A percentile compares a stretch with the other conserved stretches of the same genome.
Conservation (phyloP, 2,888 invertebrate species). For the Cepaea hortensis region DNA sequence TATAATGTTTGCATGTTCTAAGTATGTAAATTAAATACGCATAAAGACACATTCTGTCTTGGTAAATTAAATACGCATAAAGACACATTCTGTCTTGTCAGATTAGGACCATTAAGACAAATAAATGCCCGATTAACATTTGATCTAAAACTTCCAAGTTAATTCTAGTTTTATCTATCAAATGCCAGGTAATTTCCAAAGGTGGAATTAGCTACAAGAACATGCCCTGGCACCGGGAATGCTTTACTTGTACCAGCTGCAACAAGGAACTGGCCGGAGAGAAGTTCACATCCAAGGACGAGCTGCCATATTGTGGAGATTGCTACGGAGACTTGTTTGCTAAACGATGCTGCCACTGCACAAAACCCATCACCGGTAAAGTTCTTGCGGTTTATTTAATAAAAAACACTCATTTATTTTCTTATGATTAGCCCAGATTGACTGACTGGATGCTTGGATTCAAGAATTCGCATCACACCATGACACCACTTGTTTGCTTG, state of each 20-base stretch:
- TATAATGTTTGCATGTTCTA: no score
- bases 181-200: constrained; percentile 92
- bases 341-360: constrained; percentile 97
- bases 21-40: no score
- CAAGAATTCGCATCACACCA: no score
- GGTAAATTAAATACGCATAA: no score
- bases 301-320: constrained; percentile 99
- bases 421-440: no score
- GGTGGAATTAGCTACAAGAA: constrained; percentile 99
- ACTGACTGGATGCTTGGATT: no score
- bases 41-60: no score
- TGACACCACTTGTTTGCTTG: no score
- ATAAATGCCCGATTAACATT: no score
- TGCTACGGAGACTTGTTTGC: constrained; percentile 99
- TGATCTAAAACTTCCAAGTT: no score
- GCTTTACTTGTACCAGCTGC: constrained; percentile 99
- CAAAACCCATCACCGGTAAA: constrained; percentile 96
- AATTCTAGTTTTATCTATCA: neutral
- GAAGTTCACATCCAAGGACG: constrained; percentile 98
- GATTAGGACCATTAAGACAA: no score
- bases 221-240: constrained; percentile 99
- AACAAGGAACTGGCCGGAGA: constrained; percentile 96
- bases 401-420: neutral
- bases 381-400: neutral
- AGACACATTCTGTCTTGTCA: no score